Percentiles rank a stretch among this genome's conserved stretches.
phyloP scores from a whole-genome alignment of 2,797 vertebrate genomes.

The Anableps anableps region DNA sequence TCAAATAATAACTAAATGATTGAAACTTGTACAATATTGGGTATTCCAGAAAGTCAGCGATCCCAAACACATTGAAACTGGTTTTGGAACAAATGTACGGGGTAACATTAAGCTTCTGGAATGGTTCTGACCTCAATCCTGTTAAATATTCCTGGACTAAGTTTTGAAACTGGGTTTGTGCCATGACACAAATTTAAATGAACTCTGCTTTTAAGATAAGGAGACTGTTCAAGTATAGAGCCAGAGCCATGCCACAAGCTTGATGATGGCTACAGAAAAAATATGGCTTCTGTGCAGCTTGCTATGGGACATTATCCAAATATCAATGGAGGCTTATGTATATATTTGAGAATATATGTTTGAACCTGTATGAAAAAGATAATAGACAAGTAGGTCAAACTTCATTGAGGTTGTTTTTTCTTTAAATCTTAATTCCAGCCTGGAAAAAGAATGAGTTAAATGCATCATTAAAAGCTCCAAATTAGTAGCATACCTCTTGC shows the following conservation, averaged over 20 bases:
- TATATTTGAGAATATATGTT: background rate
- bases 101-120: background rate
- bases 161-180: background rate
- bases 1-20: background rate
- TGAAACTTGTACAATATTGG: background rate
- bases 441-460: background rate
- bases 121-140: background rate
- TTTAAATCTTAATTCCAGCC: background rate
- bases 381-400: background rate
- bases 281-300: background rate
- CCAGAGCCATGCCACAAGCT: background rate
- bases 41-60: background rate
- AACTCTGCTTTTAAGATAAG: background rate
- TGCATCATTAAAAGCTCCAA: background rate
- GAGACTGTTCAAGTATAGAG: background rate
- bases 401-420: background rate
- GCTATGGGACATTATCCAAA: background rate
- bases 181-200: background rate
- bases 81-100: background rate
- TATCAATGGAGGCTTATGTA: background rate
- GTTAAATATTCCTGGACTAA: background rate
- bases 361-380: background rate
- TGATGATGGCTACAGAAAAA: background rate
- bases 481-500: slow-evolving; percentile 37
- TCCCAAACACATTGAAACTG: background rate